Base-by-base conservation (phyloP, 2,797 vertebrate species). In the Delichon dasypus region DNA sequence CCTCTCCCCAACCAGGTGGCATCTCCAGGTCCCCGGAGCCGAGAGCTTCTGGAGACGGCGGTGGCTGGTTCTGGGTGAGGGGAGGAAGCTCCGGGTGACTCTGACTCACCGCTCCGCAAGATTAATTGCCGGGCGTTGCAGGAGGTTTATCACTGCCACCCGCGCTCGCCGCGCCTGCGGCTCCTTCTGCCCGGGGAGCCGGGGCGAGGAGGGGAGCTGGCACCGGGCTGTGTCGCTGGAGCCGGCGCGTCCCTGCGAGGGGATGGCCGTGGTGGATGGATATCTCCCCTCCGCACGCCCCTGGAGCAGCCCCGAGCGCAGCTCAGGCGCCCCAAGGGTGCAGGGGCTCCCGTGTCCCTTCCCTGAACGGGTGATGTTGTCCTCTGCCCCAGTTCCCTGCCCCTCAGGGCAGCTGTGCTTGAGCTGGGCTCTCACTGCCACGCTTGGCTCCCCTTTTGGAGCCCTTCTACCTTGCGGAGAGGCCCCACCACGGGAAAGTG, bases 81-180 rank as follows among this genome's bases (percentile, higher is more conserved):
- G 85, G 93, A 82, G 90, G 94, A 89, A 91, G 80, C 89, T 93
- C 95, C 32, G 73, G 88, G 88, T 91, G 86, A 92, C 85, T 93
- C 91, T 97, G 97, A 92, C 55, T 74, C 94, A 93, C 92, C 20
- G 90, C 94, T 90, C 95, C 51, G 32, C 95, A 97, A 98, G 98
- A 98, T 98, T 97, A 98, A 98, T 98, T 93, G 68, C 97, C 67
- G 62, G 85, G 91, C 74, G 10, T 92, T 82, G 94, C 94, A 73
- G 53, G 84, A 97, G 96, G 93, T 96, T 98, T 97, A 92, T 97
- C 97, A 97, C 89, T 80, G 92, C 96, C 97, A 95, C 89, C 91
- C 76, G 32, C 4, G 67, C 93, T 94, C 32, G 21, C 51, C 90
- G 91, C 93, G 13, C 80, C 94, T 93, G 93, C 88, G 54, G 67